These are phyloP conservation scores for Mus musculus DNA, from an alignment of 2,113 vertebrate genomes.

Conservation along the genomic window DNA sequence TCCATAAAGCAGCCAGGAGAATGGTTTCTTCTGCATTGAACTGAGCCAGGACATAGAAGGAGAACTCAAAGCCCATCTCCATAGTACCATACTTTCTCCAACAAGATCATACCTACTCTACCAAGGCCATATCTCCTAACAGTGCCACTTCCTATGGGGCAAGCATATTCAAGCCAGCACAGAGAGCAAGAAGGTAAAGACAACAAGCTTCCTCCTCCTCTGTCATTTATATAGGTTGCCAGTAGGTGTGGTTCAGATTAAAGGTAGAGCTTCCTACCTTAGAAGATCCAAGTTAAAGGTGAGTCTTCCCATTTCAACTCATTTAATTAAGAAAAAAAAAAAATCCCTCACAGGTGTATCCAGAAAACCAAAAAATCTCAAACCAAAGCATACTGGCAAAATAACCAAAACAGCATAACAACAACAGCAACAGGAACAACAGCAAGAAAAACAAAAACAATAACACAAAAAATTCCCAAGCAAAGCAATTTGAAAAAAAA, in stretches of 20 bases:
- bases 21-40: too few relatives aligned
- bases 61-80: too few relatives aligned
- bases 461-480: background rate
- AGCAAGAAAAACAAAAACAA: background rate
- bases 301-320: background rate
- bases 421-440: background rate
- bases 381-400: background rate
- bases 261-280: accelerated
- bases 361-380: background rate
- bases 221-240: too few relatives aligned
- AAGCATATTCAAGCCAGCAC: too few relatives aligned
- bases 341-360: too few relatives aligned
- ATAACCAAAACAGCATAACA: background rate
- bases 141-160: too few relatives aligned
- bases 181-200: background rate
- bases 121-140: too few relatives aligned
- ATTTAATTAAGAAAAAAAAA: background rate
- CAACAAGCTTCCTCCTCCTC: background rate
- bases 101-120: too few relatives aligned
- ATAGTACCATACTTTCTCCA: too few relatives aligned
- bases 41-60: too few relatives aligned
- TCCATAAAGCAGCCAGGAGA: too few relatives aligned
- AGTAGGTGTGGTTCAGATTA: background rate
- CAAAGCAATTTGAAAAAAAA: background rate
- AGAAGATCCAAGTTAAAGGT: background rate